These are phyloP conservation scores for Oligia fasciuncula DNA, from an alignment of 2,888 invertebrate species.

Conservation along the genomic window DNA sequence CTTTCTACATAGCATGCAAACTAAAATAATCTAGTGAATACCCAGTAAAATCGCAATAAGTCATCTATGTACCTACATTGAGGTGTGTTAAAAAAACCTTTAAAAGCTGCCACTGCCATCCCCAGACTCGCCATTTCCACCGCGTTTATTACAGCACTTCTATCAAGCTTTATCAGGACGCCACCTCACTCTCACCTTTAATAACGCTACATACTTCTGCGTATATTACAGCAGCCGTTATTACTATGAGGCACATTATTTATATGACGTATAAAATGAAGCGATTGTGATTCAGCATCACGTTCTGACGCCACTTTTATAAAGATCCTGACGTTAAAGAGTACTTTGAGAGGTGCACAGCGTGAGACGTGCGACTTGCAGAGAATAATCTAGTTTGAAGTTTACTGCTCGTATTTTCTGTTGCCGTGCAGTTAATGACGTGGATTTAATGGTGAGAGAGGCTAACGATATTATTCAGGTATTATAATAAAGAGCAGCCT, in stretches of 20 bases:
- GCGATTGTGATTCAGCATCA: slow-evolving; percentile 75
- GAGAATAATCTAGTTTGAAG: slow-evolving; percentile 49
- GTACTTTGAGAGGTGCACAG: slow-evolving; percentile 56
- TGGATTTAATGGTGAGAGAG: slow-evolving; percentile 20
- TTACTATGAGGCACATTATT: slow-evolving; percentile 56
- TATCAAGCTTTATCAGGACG: slow-evolving; percentile 44
- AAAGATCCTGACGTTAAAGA: slow-evolving; percentile 57
- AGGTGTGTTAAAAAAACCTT: slow-evolving; percentile 2
- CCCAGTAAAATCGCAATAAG: background rate
- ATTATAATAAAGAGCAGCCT: background rate
- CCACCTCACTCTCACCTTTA: slow-evolving; percentile 35
- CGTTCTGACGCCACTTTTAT: slow-evolving; percentile 64
- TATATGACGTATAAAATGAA: slow-evolving; percentile 71
- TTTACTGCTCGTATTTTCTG: slow-evolving; percentile 46
- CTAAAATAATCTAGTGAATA: background rate
- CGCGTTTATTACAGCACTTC: slow-evolving; percentile 40
- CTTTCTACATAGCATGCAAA: background rate
- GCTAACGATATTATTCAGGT: slow-evolving; percentile 6
- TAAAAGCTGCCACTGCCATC: background rate
- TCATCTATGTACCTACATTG: background rate
- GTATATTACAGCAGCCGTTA: slow-evolving; percentile 54
- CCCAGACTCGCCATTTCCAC: slow-evolving; percentile 10
- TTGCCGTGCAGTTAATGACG: slow-evolving; percentile 33
- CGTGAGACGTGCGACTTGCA: slow-evolving; percentile 37
- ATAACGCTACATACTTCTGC: slow-evolving; percentile 49